Evolutionary conservation across 2,888 invertebrate genomes (phyloP).

Genomic region (Magallana nippona): DNA sequence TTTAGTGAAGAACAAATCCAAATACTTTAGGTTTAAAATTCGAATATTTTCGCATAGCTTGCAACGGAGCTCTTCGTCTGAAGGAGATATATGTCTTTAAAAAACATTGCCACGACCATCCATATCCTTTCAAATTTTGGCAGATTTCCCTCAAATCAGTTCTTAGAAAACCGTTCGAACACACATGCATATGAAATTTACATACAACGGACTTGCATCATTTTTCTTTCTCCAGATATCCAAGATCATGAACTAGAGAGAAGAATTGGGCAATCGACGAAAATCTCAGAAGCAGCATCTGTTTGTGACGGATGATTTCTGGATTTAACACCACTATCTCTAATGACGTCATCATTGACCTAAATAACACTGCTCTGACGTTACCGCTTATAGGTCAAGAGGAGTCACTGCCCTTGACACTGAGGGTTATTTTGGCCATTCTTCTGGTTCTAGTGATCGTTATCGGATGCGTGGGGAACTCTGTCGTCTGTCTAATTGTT

Average conservation of each 20-base stretch:
- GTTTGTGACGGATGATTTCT: conserved; percentile 8
- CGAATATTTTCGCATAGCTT: too few species aligned
- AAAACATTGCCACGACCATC: too few species aligned
- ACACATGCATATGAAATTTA: not conserved
- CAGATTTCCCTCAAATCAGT: too few species aligned
- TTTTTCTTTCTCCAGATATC: not conserved
- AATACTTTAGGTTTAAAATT: too few species aligned
- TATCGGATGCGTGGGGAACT: conserved; percentile 66
- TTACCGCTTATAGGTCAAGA: not conserved
- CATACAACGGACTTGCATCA: too few species aligned
- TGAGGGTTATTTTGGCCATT: conserved; percentile 40
- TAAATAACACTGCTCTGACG: not conserved
- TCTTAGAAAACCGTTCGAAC: not conserved
- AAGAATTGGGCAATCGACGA: not conserved
- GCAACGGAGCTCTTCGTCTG: too few species aligned
- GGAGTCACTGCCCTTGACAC: conserved; percentile 8
- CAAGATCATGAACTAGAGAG: not conserved
- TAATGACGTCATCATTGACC: conserved; percentile 24
- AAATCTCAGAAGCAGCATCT: not conserved
- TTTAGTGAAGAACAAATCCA: too few species aligned
- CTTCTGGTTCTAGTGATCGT: conserved; percentile 51
- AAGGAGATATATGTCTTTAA: too few species aligned
- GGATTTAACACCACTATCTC: not conserved
- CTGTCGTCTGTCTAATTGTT: conserved; percentile 71
- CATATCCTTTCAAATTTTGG: too few species aligned